Evolutionary conservation across 1,140 invertebrate genomes (phyloP).

Genomic region (Drosophila triauraria): DNA sequence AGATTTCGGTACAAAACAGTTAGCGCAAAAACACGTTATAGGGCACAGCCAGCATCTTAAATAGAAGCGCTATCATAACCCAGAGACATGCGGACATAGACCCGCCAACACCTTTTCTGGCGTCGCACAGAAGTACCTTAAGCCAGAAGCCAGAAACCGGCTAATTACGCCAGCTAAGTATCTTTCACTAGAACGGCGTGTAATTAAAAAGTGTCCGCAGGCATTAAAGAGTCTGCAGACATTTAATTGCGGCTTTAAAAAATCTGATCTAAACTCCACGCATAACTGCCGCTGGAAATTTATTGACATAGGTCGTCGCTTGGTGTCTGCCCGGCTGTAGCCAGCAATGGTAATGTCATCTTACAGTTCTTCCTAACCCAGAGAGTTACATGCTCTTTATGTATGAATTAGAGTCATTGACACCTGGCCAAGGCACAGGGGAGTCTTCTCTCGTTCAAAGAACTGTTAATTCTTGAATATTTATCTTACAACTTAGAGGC

Average conservation of each 20-base stretch:
- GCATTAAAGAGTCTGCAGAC: slow-evolving; percentile 55
- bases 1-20: slow-evolving; percentile 32
- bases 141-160: slow-evolving; percentile 21
- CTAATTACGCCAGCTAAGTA: slow-evolving; percentile 49
- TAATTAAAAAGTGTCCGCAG: slow-evolving; percentile 59
- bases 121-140: slow-evolving; percentile 13
- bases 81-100: neutral
- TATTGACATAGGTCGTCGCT: slow-evolving; percentile 64
- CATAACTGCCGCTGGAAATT: slow-evolving; percentile 36
- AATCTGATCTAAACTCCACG: slow-evolving; percentile 11
- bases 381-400: slow-evolving; percentile 18
- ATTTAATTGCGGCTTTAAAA: slow-evolving; percentile 61
- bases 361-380: slow-evolving; percentile 31
- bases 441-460: slow-evolving; percentile 3
- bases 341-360: slow-evolving; percentile 13
- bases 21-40: slow-evolving; percentile 48
- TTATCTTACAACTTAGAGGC: slow-evolving; percentile 32
- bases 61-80: neutral
- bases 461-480: slow-evolving; percentile 31
- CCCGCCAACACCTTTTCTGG: slow-evolving; percentile 33
- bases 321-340: slow-evolving; percentile 18
- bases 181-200: slow-evolving; percentile 57
- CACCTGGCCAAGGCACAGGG: slow-evolving; percentile 1
- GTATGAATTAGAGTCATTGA: slow-evolving; percentile 56
- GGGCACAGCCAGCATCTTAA: slow-evolving; percentile 27